Evolutionary conservation across 1,140 invertebrate genomes (phyloP).

Genomic region (Cecropterus lyciades): DNA sequence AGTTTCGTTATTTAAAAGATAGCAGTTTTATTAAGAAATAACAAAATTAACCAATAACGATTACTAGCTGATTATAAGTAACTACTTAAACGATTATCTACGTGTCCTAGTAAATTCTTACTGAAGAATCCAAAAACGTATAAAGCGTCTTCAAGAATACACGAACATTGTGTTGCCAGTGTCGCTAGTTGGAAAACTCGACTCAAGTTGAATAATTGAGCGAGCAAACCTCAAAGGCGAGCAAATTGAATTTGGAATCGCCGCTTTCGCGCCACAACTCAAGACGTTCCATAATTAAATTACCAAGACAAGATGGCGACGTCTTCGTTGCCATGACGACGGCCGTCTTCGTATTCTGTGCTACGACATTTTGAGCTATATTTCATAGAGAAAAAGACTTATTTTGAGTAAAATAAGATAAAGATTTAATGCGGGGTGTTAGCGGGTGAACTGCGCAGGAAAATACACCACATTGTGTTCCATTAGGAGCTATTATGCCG

Average conservation of each 20-base stretch:
- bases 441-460: slow-evolving; percentile 26
- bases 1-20: no score
- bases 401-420: slow-evolving; percentile 39
- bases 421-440: slow-evolving; percentile 27
- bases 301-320: slow-evolving; percentile 69
- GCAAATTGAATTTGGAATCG: slow-evolving; percentile 63
- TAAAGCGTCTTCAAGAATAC: no score
- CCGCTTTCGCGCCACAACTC: slow-evolving; percentile 68
- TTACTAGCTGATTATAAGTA: no score
- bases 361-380: slow-evolving; percentile 46
- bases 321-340: slow-evolving; percentile 67
- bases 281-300: slow-evolving; percentile 70
- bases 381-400: slow-evolving; percentile 30
- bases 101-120: no score
- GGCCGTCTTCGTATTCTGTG: slow-evolving; percentile 49
- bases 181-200: slow-evolving; percentile 26
- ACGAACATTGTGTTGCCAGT: no score
- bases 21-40: no score
- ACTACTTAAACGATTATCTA: no score
- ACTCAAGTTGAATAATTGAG: slow-evolving; percentile 41
- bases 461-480: slow-evolving; percentile 35
- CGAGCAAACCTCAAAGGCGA: slow-evolving; percentile 67
- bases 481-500: slow-evolving; percentile 27
- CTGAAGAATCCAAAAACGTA: no score
- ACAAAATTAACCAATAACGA: no score